These are phyloP conservation scores for Dromococcyx pavoninus DNA, from an alignment of 2,797 vertebrate genomes.

Conservation along the genomic window DNA sequence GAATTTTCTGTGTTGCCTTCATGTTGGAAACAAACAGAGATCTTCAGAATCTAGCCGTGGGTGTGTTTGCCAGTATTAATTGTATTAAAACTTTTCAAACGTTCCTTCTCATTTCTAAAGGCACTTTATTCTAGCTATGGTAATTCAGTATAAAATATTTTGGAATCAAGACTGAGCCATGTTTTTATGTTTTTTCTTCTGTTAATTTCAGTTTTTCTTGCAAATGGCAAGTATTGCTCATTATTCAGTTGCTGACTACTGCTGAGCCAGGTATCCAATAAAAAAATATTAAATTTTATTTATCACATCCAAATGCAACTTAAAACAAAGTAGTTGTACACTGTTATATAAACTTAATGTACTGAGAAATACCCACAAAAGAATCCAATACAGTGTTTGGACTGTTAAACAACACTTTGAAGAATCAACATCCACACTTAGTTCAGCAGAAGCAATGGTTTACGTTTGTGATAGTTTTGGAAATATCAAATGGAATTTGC, in stretches of 20 bases:
- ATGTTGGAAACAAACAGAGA: not conserved
- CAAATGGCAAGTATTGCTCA: not conserved
- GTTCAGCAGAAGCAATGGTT: not conserved
- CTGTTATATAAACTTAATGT: not conserved
- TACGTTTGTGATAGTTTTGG: not conserved
- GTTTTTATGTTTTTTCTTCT: not conserved
- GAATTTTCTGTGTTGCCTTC: slow-evolving; percentile 39
- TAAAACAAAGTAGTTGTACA: not conserved
- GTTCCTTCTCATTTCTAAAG: not conserved
- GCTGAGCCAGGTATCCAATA: not conserved
- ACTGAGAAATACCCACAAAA: not conserved
- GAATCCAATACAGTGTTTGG: not conserved
- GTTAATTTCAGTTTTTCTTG: not conserved
- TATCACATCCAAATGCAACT: not conserved
- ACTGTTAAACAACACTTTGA: not conserved
- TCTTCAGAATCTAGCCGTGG: not conserved
- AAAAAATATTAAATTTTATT: not conserved
- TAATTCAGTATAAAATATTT: slow-evolving; percentile 8
- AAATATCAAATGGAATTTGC: not conserved
- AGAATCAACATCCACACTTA: not conserved
- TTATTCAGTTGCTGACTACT: not conserved
- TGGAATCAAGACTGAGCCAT: not conserved
- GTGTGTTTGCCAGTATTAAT: not conserved
- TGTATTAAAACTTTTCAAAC: not conserved
- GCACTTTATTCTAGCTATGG: not conserved